These are phyloP conservation scores for Zaprionus ghesquierei DNA, from an alignment of 1,140 invertebrate genomes.

Conservation along the genomic window DNA sequence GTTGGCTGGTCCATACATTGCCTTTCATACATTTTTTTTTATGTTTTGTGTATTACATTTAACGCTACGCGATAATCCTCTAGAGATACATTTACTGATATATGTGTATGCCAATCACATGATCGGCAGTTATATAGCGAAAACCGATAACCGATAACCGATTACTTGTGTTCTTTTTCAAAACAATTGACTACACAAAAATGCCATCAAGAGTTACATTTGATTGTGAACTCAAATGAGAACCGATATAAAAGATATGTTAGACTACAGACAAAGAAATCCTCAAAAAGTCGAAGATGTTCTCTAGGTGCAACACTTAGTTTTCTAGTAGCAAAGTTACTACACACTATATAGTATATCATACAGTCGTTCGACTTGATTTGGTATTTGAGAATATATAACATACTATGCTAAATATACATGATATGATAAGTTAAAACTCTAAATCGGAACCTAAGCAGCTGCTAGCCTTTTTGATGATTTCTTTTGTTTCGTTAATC, in stretches of 20 bases:
- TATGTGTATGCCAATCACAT: background rate
- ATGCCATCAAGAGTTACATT: constrained; percentile 60
- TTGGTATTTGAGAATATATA: no score
- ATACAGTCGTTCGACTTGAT: background rate
- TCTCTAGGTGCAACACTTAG: constrained; percentile 24
- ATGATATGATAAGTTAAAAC: background rate
- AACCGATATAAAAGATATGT: constrained; percentile 4
- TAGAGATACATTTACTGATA: background rate
- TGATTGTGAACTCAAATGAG: constrained; percentile 20
- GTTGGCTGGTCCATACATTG: constrained; percentile 30
- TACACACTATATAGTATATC: background rate
- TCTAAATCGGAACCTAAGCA: constrained; percentile 14
- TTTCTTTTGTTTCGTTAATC: constrained; percentile 28
- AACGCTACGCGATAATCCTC: constrained; percentile 4
- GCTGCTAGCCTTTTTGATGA: constrained; percentile 49
- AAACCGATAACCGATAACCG: constrained; percentile 49
- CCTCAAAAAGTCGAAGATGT: constrained; percentile 50
- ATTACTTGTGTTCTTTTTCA: constrained; percentile 25
- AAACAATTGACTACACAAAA: constrained; percentile 75
- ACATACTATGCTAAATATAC: no score
- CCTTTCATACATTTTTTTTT: constrained; percentile 19
- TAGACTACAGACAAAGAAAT: constrained; percentile 34
- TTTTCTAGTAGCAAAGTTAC: constrained; percentile 14
- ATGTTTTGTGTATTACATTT: background rate
- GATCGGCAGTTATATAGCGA: constrained; percentile 65